These are phyloP conservation scores for Poecilia wingei DNA, from an alignment of 2,797 vertebrate species.

Conservation along the genomic window DNA sequence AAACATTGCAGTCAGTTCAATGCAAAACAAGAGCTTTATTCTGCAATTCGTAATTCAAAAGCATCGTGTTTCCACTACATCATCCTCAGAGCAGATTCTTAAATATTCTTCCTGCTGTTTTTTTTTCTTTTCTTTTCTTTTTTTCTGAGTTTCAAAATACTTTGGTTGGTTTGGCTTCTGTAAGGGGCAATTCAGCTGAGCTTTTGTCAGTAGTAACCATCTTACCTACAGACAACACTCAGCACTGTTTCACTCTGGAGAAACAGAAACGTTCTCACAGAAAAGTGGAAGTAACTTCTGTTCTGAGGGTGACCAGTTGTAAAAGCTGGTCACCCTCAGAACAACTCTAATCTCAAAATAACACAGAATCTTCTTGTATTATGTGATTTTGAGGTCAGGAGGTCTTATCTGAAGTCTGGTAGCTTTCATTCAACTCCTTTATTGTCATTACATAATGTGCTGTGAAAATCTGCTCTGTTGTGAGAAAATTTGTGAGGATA, in stretches of 20 bases:
- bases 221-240: neutral
- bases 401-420: neutral
- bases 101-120: neutral
- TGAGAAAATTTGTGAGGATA: neutral
- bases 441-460: neutral
- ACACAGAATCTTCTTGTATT: neutral
- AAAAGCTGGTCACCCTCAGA: neutral
- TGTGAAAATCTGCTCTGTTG: neutral
- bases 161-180: neutral
- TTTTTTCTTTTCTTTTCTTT: neutral
- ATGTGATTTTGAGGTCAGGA: neutral
- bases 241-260: neutral
- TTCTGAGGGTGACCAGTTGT: neutral
- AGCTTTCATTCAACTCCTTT: neutral
- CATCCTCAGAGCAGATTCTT: neutral
- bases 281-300: neutral
- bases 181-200: neutral
- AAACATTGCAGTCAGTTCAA: neutral
- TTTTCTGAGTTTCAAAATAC: neutral
- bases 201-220: neutral
- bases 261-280: neutral
- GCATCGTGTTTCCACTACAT: neutral
- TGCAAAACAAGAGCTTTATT: neutral
- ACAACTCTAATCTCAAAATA: neutral
- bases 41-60: neutral